Evolutionary conservation across 2,113 vertebrate species (phyloP).

Genomic region (Cyphomyrus plagiostoma): DNA sequence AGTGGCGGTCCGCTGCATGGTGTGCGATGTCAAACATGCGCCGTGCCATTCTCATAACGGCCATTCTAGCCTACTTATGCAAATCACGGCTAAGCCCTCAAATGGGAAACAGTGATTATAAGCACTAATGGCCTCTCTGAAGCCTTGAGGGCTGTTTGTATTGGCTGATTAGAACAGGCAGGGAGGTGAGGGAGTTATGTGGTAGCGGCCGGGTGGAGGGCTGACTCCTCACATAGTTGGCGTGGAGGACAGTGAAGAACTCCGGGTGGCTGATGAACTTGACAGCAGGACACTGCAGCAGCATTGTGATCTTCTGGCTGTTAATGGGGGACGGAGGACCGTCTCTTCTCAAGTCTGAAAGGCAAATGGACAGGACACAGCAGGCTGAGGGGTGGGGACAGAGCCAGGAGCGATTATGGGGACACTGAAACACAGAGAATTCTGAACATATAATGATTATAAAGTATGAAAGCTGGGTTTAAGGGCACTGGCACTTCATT

Average conservation of each 20-base stretch:
- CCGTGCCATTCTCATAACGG: not conserved
- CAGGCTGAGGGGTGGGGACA: not conserved
- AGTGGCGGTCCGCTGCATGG: not conserved
- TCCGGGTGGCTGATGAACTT: slow-evolving; percentile 85
- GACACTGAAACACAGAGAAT: too few species aligned
- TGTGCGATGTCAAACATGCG: not conserved
- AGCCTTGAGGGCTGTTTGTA: not conserved
- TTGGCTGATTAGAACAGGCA: not conserved
- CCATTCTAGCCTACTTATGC: not conserved
- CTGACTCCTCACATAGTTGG: slow-evolving; percentile 68
- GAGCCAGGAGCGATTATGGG: not conserved
- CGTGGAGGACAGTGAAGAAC: slow-evolving; percentile 82
- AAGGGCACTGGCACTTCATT: too few species aligned
- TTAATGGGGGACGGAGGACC: slow-evolving; percentile 70
- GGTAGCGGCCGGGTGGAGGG: too few species aligned
- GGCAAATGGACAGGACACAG: not conserved
- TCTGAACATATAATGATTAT: not conserved
- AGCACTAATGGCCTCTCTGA: not conserved
- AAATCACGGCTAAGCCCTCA: not conserved
- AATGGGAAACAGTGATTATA: not conserved
- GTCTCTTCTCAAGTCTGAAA: slow-evolving; percentile 71
- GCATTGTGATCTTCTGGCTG: slow-evolving; percentile 77
- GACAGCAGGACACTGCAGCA: slow-evolving; percentile 79
- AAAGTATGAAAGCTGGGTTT: not conserved
- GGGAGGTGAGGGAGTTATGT: not conserved